phyloP scores from a whole-genome alignment of 2,797 vertebrate species.

The Periparus ater region DNA sequence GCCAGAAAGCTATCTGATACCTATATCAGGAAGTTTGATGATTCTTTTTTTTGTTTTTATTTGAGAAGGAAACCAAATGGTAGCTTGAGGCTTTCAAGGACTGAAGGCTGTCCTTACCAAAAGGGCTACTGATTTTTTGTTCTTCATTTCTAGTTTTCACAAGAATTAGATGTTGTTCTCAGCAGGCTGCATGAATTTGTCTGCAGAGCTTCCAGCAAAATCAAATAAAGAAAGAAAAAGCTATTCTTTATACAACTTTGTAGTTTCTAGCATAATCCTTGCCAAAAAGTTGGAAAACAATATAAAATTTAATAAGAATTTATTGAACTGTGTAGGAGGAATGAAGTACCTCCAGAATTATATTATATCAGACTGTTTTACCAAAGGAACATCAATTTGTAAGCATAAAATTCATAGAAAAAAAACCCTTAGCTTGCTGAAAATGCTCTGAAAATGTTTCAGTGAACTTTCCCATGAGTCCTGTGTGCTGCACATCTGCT shows the following conservation, averaged over 20 bases:
- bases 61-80: not conserved
- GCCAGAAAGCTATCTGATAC: not conserved
- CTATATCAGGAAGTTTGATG: not conserved
- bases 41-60: not conserved
- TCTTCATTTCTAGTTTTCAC: not conserved
- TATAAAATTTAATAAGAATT: not conserved
- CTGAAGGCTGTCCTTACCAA: not conserved
- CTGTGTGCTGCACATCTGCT: not conserved
- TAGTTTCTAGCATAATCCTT: not conserved
- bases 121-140: not conserved
- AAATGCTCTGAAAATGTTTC: not conserved
- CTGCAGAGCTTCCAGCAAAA: not conserved
- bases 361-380: not conserved
- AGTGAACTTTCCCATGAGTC: not conserved
- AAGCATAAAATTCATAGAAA: not conserved
- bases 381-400: not conserved
- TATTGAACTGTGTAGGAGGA: not conserved
- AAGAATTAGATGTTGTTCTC: not conserved
- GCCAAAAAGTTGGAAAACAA: not conserved
- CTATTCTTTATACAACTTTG: not conserved
- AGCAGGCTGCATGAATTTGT: rapidly evolving
- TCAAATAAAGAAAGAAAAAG: not conserved
- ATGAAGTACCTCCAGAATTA: not conserved
- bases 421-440: not conserved
- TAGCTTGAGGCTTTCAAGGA: not conserved